A percentile compares a stretch with the other conserved stretches of the same genome.
phyloP scores from a whole-genome alignment of 2,113 vertebrate genomes.

The Colistium nudipinnis region DNA sequence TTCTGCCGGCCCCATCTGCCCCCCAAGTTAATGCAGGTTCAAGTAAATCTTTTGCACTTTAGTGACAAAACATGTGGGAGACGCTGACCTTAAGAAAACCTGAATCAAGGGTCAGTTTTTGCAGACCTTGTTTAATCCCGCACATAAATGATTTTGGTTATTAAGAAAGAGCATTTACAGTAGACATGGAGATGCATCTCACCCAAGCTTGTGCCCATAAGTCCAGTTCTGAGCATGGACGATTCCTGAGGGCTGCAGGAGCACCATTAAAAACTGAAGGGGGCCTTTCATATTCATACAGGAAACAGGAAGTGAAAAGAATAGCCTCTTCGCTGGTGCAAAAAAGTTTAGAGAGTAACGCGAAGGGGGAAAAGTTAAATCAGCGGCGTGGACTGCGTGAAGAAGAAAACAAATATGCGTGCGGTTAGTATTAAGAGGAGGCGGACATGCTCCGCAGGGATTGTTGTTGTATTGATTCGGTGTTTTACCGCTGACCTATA shows the following conservation, averaged over 20 bases:
- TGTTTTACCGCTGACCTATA: neutral
- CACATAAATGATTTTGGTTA: slow-evolving; percentile 53
- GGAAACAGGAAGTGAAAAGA: neutral
- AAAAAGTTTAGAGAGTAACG: neutral
- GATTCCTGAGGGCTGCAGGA: slow-evolving; percentile 31
- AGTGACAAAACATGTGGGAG: too few relatives aligned
- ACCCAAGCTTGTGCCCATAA: slow-evolving; percentile 43
- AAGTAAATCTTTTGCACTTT: neutral
- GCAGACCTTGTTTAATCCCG: slow-evolving; percentile 40
- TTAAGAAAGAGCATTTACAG: slow-evolving; percentile 54
- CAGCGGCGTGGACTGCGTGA: neutral
- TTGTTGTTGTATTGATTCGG: neutral
- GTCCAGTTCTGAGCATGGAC: slow-evolving; percentile 30
- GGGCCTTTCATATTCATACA: slow-evolving; percentile 17
- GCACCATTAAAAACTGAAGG: slow-evolving; percentile 11
- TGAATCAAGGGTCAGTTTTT: slow-evolving; percentile 52
- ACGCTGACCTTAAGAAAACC: too few relatives aligned
- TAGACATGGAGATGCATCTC: slow-evolving; percentile 39
- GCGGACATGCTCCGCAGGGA: neutral
- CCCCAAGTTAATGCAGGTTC: neutral
- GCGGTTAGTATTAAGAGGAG: neutral
- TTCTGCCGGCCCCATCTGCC: neutral
- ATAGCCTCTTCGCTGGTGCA: neutral
- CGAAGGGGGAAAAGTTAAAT: neutral
- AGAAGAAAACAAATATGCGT: neutral